These are phyloP conservation scores for Gymnopithys bicolor DNA, from an alignment of 2,797 vertebrate species.

Conservation along the genomic window DNA sequence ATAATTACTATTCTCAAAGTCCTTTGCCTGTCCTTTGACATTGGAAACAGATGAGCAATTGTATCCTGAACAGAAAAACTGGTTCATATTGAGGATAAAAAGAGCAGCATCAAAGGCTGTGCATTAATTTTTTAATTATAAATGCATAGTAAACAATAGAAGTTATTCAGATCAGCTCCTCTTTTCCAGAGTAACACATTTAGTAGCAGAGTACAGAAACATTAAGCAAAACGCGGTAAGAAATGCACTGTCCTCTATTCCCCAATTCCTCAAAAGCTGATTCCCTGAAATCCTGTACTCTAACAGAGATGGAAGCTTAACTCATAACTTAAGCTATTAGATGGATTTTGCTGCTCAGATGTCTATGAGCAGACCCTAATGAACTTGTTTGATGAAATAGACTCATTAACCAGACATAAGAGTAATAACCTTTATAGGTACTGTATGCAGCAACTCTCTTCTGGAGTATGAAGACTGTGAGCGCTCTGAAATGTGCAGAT, in stretches of 20 bases:
- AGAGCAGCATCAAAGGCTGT: not conserved
- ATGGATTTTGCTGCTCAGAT: not conserved
- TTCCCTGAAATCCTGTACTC: not conserved
- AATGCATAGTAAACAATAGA: not conserved
- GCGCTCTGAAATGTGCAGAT: not conserved
- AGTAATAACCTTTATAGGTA: not conserved
- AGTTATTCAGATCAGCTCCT: not conserved
- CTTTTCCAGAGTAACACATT: not conserved
- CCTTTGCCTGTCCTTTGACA: constrained; percentile 29
- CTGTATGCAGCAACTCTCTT: not conserved
- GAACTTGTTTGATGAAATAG: not conserved
- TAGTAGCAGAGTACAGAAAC: not conserved
- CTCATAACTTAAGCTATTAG: not conserved
- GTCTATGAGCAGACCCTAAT: not conserved
- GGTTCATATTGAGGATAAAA: not conserved
- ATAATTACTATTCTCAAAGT: constrained; percentile 26
- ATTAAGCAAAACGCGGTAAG: not conserved
- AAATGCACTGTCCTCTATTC: fast-evolving
- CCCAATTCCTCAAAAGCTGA: not conserved
- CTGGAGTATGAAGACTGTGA: not conserved
- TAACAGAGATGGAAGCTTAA: not conserved
- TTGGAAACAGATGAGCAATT: constrained; percentile 33
- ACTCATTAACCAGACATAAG: not conserved
- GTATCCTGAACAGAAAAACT: not conserved
- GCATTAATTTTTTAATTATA: not conserved